A percentile compares a stretch with the other conserved stretches of the same genome.
phyloP scores from a whole-genome alignment of 2,797 vertebrate species.

The Danio choprae region DNA sequence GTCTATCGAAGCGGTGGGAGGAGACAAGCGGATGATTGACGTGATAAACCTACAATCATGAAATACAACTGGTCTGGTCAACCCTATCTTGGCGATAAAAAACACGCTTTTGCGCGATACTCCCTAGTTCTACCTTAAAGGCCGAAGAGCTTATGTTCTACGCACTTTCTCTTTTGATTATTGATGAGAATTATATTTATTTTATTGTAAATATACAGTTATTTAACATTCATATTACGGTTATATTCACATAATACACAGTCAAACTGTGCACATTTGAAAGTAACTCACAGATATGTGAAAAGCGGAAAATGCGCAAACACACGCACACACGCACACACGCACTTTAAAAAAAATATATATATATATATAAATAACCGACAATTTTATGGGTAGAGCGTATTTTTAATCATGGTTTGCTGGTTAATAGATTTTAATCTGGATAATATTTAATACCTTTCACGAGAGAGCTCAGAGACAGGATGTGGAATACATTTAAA shows the following conservation, averaged over 20 bases:
- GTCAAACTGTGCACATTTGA: not conserved
- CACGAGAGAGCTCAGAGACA: too few relatives aligned
- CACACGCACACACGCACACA: too few relatives aligned
- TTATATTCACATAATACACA: not conserved
- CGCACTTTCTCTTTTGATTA: not conserved
- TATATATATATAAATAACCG: too few relatives aligned
- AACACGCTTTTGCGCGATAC: not conserved
- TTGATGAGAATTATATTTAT: not conserved
- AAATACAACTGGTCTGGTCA: not conserved
- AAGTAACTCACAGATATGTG: not conserved
- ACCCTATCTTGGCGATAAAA: not conserved
- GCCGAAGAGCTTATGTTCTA: not conserved
- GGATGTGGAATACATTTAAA: too few relatives aligned
- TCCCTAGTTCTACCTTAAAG: not conserved
- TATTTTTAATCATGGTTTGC: too few relatives aligned
- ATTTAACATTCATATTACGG: not conserved
- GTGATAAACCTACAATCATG: slow-evolving; percentile 33
- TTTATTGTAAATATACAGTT: not conserved
- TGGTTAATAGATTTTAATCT: too few relatives aligned
- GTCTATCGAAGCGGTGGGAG: slow-evolving; percentile 57
- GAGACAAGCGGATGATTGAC: slow-evolving; percentile 69
- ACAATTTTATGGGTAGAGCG: too few relatives aligned
- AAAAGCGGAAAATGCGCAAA: not conserved
- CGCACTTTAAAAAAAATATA: too few relatives aligned
- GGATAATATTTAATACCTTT: too few relatives aligned